Evolutionary conservation across 2,888 invertebrate species (phyloP).

Genomic region (Eubasilissa splendida): DNA sequence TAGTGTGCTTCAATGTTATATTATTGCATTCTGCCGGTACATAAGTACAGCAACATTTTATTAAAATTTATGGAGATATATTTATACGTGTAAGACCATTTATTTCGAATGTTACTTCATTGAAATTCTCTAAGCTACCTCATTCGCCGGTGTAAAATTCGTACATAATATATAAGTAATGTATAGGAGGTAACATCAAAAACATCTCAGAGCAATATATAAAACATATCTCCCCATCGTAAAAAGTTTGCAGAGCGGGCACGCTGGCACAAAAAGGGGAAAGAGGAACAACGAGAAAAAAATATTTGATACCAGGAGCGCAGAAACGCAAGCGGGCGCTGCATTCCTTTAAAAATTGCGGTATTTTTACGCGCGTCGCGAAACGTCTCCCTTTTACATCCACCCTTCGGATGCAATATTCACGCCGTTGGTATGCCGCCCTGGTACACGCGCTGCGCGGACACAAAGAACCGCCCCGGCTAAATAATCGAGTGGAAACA

Average conservation of each 20-base stretch:
- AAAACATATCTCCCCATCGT: conserved; percentile 22
- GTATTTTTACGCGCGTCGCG: conserved; percentile 24
- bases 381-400: conserved; percentile 5
- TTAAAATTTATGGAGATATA: too few species aligned
- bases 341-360: conserved; percentile 24
- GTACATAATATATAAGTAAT: background rate
- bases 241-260: background rate
- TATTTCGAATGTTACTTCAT: too few species aligned
- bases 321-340: conserved; percentile 38
- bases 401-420: conserved; percentile 31
- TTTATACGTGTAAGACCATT: too few species aligned
- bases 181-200: background rate
- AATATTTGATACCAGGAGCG: conserved; percentile 55
- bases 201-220: background rate
- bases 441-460: conserved; percentile 34
- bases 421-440: conserved; percentile 24
- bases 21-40: too few species aligned
- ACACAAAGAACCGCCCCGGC: conserved; percentile 41
- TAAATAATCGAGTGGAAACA: conserved; percentile 42
- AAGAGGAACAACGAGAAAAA: conserved; percentile 54
- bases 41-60: too few species aligned
- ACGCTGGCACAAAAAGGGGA: conserved; percentile 43
- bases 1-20: too few species aligned
- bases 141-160: background rate
- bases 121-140: background rate